Conservation (phyloP, 1,140 invertebrate genomes). For the Bombus confusus region DNA sequence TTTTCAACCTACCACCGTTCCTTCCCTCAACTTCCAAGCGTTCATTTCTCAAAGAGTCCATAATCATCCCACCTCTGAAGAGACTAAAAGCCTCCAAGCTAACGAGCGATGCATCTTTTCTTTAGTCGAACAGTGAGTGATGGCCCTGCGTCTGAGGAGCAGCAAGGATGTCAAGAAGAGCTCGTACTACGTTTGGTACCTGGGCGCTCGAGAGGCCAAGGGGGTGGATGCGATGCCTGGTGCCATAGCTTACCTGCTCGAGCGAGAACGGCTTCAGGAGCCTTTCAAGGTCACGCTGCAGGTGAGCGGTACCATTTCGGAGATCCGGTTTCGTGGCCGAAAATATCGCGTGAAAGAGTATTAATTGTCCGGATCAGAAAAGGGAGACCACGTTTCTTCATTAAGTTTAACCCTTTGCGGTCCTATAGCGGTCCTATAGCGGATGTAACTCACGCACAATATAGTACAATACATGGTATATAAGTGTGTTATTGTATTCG, state of each 20-base stretch:
- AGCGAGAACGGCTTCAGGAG: constrained; percentile 92
- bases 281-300: constrained; percentile 94
- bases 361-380: constrained; percentile 10
- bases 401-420: neutral
- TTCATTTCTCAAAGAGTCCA: neutral
- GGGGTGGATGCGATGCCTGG: constrained; percentile 89
- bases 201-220: constrained; percentile 96
- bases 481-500: no score
- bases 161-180: constrained; percentile 96
- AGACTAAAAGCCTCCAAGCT: neutral
- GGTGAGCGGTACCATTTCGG: constrained; percentile 79
- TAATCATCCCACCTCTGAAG: neutral
- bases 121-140: constrained; percentile 73
- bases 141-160: constrained; percentile 84
- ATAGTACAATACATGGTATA: no score
- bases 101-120: constrained; percentile 11
- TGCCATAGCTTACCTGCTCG: constrained; percentile 92
- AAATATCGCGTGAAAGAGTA: constrained; percentile 56
- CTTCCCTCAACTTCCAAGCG: neutral
- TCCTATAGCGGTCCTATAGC: no score
- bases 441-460: no score
- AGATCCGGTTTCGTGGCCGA: constrained; percentile 66
- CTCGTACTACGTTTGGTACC: constrained; percentile 99
- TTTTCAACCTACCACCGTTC: neutral
- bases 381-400: neutral